Evolutionary conservation across 2,113 vertebrate genomes (phyloP).

Genomic region (Perognathus longimembris): DNA sequence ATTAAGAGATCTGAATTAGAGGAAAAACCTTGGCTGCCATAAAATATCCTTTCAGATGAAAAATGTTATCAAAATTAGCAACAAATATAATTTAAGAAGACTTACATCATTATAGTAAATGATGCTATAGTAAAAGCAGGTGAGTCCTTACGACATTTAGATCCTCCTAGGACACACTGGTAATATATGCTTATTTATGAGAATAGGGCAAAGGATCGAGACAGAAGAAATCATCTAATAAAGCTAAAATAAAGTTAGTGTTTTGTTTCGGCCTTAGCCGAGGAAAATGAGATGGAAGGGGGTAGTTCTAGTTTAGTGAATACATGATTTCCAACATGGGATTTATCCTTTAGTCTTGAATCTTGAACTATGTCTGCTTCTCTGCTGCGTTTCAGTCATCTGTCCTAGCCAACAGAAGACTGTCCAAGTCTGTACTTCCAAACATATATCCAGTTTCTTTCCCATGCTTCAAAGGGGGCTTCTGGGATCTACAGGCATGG

Average conservation of each 20-base stretch:
- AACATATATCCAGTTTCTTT: not conserved
- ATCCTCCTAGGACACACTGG: no score
- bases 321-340: not conserved
- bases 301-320: not conserved
- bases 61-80: conserved; percentile 34
- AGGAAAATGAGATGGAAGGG: not conserved
- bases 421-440: not conserved
- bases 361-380: not conserved
- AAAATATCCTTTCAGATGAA: conserved; percentile 2
- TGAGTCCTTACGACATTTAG: conserved; percentile 30
- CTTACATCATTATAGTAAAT: conserved; percentile 10
- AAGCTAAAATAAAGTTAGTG: conserved; percentile 27
- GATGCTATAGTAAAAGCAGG: not conserved
- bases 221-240: not conserved
- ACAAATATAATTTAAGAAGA: conserved; percentile 11
- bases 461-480: not conserved
- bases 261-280: conserved; percentile 20
- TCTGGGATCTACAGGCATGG: not conserved
- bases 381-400: not conserved
- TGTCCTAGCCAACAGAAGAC: conserved; percentile 1
- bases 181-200: not conserved
- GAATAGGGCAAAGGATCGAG: not conserved
- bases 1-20: not conserved
- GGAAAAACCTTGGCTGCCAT: conserved; percentile 24
- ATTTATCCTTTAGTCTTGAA: not conserved